Conservation (phyloP, 2,797 vertebrate species). For the Lindbergichthys nudifrons region DNA sequence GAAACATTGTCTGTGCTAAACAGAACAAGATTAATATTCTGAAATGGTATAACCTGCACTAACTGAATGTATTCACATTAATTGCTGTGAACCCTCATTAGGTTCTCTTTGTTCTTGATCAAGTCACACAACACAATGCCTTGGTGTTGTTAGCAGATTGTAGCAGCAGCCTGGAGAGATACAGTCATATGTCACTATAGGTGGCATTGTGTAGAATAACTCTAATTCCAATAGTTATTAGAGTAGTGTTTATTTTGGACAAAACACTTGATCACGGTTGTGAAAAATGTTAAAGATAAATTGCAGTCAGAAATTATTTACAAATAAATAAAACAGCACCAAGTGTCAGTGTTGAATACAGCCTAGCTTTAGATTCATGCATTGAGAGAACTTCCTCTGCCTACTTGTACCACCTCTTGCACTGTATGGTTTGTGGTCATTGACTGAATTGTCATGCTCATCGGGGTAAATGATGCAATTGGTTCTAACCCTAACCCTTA, state of each 20-base stretch:
- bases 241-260: no score
- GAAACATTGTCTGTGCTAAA: neutral
- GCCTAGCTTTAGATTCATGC: neutral
- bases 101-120: neutral
- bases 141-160: neutral
- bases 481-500: neutral
- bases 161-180: no score
- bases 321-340: no score
- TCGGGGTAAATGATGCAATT: conserved; percentile 36
- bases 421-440: conserved; percentile 35
- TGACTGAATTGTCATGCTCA: conserved; percentile 18
- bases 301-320: neutral
- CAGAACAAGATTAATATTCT: no score
- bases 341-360: neutral
- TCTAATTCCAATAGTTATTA: no score
- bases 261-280: no score
- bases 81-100: neutral
- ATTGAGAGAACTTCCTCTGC: conserved; percentile 15
- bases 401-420: neutral
- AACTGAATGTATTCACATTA: neutral
- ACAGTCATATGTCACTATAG: no score
- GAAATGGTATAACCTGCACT: no score
- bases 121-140: conserved; percentile 4
- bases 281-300: neutral
- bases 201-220: no score